Base-by-base conservation (phyloP, 1,140 invertebrate species). In the Lycorma delicatula region DNA sequence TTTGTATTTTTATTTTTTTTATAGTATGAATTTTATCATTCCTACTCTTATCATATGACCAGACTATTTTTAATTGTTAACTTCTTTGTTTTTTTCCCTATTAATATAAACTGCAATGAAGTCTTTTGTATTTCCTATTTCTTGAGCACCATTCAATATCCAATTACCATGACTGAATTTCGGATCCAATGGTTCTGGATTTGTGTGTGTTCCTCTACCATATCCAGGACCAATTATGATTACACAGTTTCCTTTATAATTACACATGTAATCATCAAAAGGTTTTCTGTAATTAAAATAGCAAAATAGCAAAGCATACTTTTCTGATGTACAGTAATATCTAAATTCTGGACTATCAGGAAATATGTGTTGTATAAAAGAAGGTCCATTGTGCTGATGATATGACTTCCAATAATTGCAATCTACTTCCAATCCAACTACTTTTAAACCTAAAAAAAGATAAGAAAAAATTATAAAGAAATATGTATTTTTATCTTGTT, bases 241-340 rank as follows among this genome's bases (percentile, higher is more conserved):
- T 4, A 87, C 62, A 36, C 81, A 72, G 20, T 71, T 72, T 1
- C 85, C 85, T 3, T 67, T 65, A 66, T 78, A 87, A 47, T 75
- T 62, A 28, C 72, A 66, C 13, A 87, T 66, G 65, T 89, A 88
- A 6, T 82, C 69, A 7, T 71, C 56, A 68, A 88, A 88, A n/a
- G 83, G 82, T 6, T 54, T 27, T 1, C 77, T 75, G 60, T 86
- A 80, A 62, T 87, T 88, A 64, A 88, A 89, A 64, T 88, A 88
- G 64, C 84, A 88, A 66, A 89, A 88, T 22, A 87, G 63, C 48
- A 87, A 63, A 0, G 81, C 83, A 53, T 75, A 75, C n/a, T 70
- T 67, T 20, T 75, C 71, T 62, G 71, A 69, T 22, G 54, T 77
- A 74, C 20, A 64, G 27, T 1, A 70, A 56, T 26, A 69, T 61